Evolutionary conservation across 2,797 vertebrate genomes (phyloP), one percentile per base, ranked within the genome.

Genomic region (Hafferia zeledoni): DNA sequence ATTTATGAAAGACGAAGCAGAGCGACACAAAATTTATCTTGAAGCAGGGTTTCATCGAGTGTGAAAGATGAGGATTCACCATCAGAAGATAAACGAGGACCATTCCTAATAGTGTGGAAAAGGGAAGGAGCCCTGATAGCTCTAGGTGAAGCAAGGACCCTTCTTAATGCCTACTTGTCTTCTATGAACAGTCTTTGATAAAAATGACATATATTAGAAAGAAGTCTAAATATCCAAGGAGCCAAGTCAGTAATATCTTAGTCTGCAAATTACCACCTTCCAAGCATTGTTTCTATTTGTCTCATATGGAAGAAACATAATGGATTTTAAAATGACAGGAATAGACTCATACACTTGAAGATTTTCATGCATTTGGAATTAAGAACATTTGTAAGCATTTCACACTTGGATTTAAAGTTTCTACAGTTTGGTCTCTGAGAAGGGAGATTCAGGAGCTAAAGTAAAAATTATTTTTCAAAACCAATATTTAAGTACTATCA

Each of bases 1-100:
- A 59, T 81, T 88, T 88, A 59, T 78, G 80, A 90, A 83, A 85
- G 57, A 76, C 1, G 1, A 84, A 53, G 75, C 4, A 25, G 65
- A 84, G 37, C 23, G 70, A 52, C 85, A 86, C 39, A 31, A 88
- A 80, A 92, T 81, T 91, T 79, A 75, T 83, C 87, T 69, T 56
- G 57, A 81, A 94, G 72, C 83, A 93, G 83, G 46, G 39, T 39
- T 94, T 86, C 69, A 81, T 43, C 78, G 49, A 20, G 41, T 87
- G 71, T 74, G 56, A 95, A 92, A 84, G 78, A 91, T 30, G 23
- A 24, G 46, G 47, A 93, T 63, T 82, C 76, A 91, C 76, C 65
- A 91, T 6, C 44, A 52, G 24, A 88, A 69, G 77, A 95, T 39
- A 91, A 94, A 94, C 55, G 72, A 94, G 39, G 18, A 22, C n/a